Percentiles rank a stretch among this genome's conserved stretches.
Conservation (phyloP, 2,113 vertebrate species). For the Menidia beryllina region DNA sequence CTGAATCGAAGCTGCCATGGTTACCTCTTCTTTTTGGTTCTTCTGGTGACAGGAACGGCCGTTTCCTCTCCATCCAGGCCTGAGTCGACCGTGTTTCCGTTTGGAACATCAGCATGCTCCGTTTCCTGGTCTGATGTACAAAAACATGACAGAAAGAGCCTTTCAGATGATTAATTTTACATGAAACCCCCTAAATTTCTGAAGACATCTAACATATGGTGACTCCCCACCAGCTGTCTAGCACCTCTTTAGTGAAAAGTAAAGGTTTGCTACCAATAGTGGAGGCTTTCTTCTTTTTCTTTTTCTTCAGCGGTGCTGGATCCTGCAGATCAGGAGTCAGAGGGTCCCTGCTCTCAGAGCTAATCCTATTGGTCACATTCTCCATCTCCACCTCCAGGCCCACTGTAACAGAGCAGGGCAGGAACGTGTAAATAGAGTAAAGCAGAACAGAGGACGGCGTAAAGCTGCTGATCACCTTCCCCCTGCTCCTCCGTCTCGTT, state of each 20-base stretch:
- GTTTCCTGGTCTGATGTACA: constrained; percentile 57
- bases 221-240: neutral
- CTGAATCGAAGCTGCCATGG: neutral
- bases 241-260: neutral
- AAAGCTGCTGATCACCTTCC: constrained; percentile 49
- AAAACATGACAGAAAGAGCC: neutral
- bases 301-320: constrained; percentile 82
- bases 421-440: neutral
- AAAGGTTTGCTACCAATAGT: constrained; percentile 59
- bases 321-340: constrained; percentile 82
- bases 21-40: constrained; percentile 88
- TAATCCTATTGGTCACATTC: constrained; percentile 61
- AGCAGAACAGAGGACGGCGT: neutral
- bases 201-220: neutral
- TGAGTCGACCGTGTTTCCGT: constrained; percentile 82
- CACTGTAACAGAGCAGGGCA: constrained; percentile 36
- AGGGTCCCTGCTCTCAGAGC: constrained; percentile 82
- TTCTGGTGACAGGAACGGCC: constrained; percentile 73
- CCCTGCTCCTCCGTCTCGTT: constrained; percentile 80
- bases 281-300: constrained; percentile 85
- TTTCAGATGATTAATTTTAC: neutral
- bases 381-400: constrained; percentile 74
- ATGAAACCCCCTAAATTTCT: too few relatives aligned
- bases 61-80: constrained; percentile 77
- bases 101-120: constrained; percentile 74